Conservation (phyloP, 2,888 invertebrate species). For the Petrophora chlorosata region DNA sequence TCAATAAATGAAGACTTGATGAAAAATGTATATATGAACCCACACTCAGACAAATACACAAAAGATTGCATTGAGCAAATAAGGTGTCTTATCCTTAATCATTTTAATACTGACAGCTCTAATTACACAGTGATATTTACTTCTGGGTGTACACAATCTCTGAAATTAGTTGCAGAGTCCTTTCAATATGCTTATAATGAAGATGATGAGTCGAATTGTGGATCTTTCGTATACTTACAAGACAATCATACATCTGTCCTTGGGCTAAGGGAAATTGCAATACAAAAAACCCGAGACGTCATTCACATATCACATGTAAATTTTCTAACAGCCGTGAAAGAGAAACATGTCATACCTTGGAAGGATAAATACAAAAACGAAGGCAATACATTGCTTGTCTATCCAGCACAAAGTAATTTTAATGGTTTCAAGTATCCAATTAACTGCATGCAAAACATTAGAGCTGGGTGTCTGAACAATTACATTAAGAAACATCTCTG, state of each 20-base stretch:
- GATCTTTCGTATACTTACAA: slow-evolving; percentile 90
- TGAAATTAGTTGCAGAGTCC: slow-evolving; percentile 92
- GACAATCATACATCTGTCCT: slow-evolving; percentile 98
- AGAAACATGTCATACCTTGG: slow-evolving; percentile 27
- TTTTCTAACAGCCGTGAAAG: slow-evolving; percentile 69
- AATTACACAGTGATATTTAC: slow-evolving; percentile 96
- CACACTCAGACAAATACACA: slow-evolving; percentile 93
- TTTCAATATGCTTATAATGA: slow-evolving; percentile 85
- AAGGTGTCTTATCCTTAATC: slow-evolving; percentile 91
- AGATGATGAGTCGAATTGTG: slow-evolving; percentile 57
- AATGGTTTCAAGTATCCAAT: slow-evolving; percentile 96
- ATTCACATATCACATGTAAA: slow-evolving; percentile 84
- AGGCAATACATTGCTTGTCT: slow-evolving; percentile 87
- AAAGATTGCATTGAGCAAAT: slow-evolving; percentile 93
- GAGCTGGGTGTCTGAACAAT: slow-evolving; percentile 82
- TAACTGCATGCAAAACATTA: slow-evolving; percentile 86
- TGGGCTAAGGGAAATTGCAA: slow-evolving; percentile 92
- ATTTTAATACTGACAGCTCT: slow-evolving; percentile 91
- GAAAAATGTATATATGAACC: slow-evolving; percentile 93
- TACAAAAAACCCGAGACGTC: slow-evolving; percentile 79
- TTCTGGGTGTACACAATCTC: slow-evolving; percentile 94
- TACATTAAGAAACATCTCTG: slow-evolving; percentile 63
- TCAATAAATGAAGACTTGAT: slow-evolving; percentile 86
- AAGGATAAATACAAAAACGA: slow-evolving; percentile 48
- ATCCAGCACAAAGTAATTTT: slow-evolving; percentile 97